Percentiles rank a stretch among this genome's conserved stretches.
phyloP scores from a whole-genome alignment of 2,888 invertebrate genomes.

The Leptopterna dolabrata region DNA sequence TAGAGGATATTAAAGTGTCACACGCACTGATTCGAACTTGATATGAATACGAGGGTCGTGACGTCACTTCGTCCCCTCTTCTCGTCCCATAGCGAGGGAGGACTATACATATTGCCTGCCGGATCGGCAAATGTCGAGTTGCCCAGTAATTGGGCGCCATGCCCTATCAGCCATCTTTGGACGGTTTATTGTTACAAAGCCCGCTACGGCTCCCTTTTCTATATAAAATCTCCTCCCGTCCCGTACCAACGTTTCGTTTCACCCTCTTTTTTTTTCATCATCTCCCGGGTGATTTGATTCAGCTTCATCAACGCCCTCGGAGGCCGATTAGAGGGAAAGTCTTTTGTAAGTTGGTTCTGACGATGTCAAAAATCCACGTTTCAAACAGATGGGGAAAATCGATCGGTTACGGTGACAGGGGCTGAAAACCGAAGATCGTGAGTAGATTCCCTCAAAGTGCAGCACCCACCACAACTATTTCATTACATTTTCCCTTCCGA shows the following conservation, averaged over 20 bases:
- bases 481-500: no score
- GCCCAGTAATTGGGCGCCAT: constrained; percentile 40
- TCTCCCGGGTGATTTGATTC: constrained; percentile 8
- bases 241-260: neutral
- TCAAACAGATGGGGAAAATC: neutral
- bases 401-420: no score
- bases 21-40: constrained; percentile 50
- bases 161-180: constrained; percentile 40
- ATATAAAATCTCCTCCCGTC: constrained; percentile 10
- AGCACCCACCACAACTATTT: no score
- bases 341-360: constrained; percentile 8
- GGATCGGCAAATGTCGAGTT: constrained; percentile 37
- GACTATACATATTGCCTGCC: constrained; percentile 14
- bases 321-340: neutral
- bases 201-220: constrained; percentile 6
- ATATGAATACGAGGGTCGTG: constrained; percentile 48
- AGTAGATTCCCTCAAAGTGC: no score
- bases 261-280: neutral
- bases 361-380: neutral
- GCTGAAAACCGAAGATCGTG: no score
- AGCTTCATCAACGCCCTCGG: constrained; percentile 23
- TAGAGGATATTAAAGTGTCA: constrained; percentile 48
- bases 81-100: neutral
- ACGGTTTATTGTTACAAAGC: constrained; percentile 43
- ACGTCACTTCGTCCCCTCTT: constrained; percentile 5